These are phyloP conservation scores for Leucoma salicis DNA, from an alignment of 2,888 invertebrate genomes.

Conservation along the genomic window DNA sequence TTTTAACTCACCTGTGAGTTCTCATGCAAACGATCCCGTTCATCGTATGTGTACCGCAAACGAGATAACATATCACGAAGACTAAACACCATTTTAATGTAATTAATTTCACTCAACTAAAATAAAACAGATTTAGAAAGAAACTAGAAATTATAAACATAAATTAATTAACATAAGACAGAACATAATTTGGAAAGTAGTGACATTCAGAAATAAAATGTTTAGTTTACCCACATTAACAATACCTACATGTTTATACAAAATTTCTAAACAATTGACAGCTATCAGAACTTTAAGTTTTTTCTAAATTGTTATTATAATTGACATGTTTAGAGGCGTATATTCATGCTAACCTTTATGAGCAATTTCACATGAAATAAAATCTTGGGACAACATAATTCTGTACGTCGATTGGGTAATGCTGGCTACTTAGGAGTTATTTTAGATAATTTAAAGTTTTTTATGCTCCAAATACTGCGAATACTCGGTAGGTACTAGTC, in stretches of 20 bases:
- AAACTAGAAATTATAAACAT: slow-evolving; percentile 18
- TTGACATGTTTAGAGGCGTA: no score
- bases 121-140: slow-evolving; percentile 28
- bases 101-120: slow-evolving; percentile 29
- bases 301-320: not conserved
- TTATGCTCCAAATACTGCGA: no score
- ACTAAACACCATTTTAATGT: slow-evolving; percentile 65
- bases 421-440: no score
- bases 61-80: slow-evolving; percentile 66
- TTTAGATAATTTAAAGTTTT: no score
- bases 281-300: slow-evolving; percentile 6
- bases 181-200: slow-evolving; percentile 11
- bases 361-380: no score
- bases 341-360: no score
- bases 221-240: slow-evolving; percentile 22
- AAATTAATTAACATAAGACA: slow-evolving; percentile 34
- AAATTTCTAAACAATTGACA: slow-evolving; percentile 12
- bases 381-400: no score
- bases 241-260: slow-evolving; percentile 5
- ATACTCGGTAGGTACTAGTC: no score
- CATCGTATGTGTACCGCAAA: slow-evolving; percentile 64
- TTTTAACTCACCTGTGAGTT: slow-evolving; percentile 45
- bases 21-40: slow-evolving; percentile 49
- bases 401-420: no score
- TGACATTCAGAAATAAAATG: slow-evolving; percentile 7